A percentile compares a stretch with the other conserved stretches of the same genome.
Conservation (phyloP, 2,113 vertebrate genomes). For the Saccopteryx leptura region DNA sequence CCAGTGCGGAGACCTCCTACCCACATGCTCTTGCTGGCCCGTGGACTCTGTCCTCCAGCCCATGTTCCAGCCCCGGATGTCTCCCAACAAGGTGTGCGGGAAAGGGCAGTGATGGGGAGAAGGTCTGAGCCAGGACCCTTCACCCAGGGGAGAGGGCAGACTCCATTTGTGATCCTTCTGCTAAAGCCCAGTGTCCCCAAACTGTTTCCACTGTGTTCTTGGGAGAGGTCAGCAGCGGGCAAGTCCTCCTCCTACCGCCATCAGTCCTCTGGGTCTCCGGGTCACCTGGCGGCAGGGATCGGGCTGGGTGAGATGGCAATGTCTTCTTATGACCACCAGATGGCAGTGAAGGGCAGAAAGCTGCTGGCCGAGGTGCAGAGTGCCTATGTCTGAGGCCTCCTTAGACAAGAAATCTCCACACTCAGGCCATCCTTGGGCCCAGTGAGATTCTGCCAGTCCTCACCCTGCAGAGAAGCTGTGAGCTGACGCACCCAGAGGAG, state of each 20-base stretch:
- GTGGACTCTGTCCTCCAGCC: neutral
- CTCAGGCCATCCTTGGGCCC: neutral
- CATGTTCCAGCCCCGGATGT: neutral
- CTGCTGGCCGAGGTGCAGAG: accelerated
- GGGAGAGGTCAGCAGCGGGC: neutral
- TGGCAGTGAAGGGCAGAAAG: constrained; percentile 56
- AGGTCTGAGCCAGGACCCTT: neutral
- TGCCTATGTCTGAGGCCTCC: accelerated
- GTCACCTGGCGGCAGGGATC: too few species aligned
- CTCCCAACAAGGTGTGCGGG: neutral
- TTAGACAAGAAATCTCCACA: neutral
- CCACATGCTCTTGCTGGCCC: accelerated
- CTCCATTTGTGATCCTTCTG: neutral
- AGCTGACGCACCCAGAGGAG: accelerated
- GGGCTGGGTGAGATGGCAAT: neutral
- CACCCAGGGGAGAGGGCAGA: neutral
- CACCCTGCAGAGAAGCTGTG: neutral
- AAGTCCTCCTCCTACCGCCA: neutral
- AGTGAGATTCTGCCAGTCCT: neutral
- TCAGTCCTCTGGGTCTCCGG: accelerated
- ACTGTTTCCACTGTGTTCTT: neutral
- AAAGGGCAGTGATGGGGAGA: neutral
- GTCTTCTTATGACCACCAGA: neutral
- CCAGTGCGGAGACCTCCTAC: neutral
- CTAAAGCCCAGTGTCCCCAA: neutral